Evolutionary conservation across 2,888 invertebrate species (phyloP), one percentile per base, ranked within the genome.

Genomic region (Cheilosia grossa): DNA sequence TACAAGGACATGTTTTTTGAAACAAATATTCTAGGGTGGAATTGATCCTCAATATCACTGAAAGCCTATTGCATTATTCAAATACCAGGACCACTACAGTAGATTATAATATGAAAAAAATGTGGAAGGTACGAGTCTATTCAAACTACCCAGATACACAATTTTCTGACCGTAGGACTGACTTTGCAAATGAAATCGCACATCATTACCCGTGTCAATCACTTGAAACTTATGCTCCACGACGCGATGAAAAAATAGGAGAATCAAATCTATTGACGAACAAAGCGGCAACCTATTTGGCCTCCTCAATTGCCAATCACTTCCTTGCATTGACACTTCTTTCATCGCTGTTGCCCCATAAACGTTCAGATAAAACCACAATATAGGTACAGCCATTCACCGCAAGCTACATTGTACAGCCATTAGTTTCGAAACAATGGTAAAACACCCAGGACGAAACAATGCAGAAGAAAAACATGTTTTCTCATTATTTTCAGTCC

Each of bases 391-490:
- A n/a, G 53, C 15, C 56, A 64, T 61, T 44, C 44, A 61, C 66
- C 47, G 42, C 78, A 59, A 72, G 40, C n/a, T n/a, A n/a, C 37
- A 49, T 27, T 61, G 37, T 37, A 37, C 42, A 74, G 66, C 72
- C 82, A 79, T 82, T 79, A 67, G 79, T 63, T 73, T 73, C 63
- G 56, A 79, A 73, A 82, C 61, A 82, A 73, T 82, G 51, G 67
- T 44, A 67, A 51, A 72, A 66, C 56, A 61, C 33, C 27, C 72
- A 15, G 40, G 37, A 40, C 51, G 56, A 51, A 78, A 78, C 63
- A 72, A 77, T 69, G 56, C 37, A 21, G 40, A 72, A 72, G 72
- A 33, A 72, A 78, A 67, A 63, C 63, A 79, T 73, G 47, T 78
- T 73, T 73, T 82, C 56, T 72, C 82, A 70, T 70, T 66, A 82